phyloP scores from a whole-genome alignment of 2,113 vertebrate genomes.

The Apodemus sylvaticus region DNA sequence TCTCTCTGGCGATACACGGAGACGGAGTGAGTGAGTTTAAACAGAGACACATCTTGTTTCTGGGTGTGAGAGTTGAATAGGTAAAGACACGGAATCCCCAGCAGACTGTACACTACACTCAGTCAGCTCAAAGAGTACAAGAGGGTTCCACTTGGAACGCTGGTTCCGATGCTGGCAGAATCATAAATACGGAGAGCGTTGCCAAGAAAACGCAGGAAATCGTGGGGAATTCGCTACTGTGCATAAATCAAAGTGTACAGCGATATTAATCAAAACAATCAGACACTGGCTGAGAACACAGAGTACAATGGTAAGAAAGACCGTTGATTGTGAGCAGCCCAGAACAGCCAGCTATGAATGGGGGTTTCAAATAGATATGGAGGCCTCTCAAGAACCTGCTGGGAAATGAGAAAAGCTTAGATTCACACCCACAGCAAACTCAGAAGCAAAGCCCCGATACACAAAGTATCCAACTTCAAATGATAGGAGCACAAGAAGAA shows the following conservation, averaged over 20 bases:
- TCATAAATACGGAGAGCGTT: not conserved
- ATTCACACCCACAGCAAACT: not conserved
- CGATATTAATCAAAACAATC: not conserved
- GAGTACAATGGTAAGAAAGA: fast-evolving
- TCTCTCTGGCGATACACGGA: fast-evolving
- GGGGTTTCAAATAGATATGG: not conserved
- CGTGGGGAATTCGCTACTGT: not conserved
- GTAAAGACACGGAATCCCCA: not conserved
- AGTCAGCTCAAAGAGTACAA: not conserved
- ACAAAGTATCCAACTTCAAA: not conserved
- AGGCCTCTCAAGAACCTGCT: not conserved
- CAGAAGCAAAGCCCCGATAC: not conserved
- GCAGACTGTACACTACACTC: not conserved
- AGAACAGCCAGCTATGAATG: too few relatives aligned
- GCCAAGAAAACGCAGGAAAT: not conserved
- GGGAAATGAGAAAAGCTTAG: not conserved
- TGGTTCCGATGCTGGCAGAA: not conserved
- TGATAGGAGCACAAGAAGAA: not conserved
- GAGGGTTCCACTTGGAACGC: not conserved
- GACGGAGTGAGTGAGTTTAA: not conserved
- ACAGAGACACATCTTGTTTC: not conserved
- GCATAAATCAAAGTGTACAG: not conserved
- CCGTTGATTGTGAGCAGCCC: fast-evolving
- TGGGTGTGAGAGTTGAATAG: not conserved
- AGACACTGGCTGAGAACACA: not conserved